Evolutionary conservation across 1,140 invertebrate species (phyloP).

Genomic region (Amyelois transitella): DNA sequence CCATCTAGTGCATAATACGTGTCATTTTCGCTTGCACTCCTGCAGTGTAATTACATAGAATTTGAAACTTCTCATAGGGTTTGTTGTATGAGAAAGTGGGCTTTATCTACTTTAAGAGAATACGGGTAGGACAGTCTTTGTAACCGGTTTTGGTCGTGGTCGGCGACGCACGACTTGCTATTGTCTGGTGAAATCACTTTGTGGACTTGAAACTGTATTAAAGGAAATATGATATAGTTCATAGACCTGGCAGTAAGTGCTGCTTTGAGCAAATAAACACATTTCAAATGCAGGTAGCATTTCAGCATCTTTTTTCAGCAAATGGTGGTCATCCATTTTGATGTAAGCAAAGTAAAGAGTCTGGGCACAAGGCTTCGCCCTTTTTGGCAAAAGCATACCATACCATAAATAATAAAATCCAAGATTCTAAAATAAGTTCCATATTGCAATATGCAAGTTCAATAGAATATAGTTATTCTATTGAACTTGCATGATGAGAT

Average conservation of each 20-base stretch:
- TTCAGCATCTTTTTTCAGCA: no score
- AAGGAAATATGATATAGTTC: constrained; percentile 12
- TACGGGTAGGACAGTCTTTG: constrained; percentile 16
- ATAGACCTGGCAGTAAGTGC: neutral
- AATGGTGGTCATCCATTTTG: no score
- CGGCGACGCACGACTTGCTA: constrained; percentile 34
- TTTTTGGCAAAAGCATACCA: no score
- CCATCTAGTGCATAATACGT: neutral
- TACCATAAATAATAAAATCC: no score
- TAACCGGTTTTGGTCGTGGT: constrained; percentile 39
- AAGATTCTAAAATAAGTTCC: no score
- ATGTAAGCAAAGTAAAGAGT: no score
- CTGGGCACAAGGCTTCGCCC: no score
- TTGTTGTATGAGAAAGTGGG: constrained; percentile 3
- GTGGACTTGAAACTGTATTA: constrained; percentile 22
- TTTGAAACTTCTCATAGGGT: neutral
- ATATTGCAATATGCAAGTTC: no score
- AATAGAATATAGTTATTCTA: no score
- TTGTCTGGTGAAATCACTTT: constrained; percentile 42
- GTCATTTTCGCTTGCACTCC: neutral
- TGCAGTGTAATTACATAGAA: neutral
- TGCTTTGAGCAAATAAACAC: neutral
- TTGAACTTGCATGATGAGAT: no score
- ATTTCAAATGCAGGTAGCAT: neutral
- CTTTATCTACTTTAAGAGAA: constrained; percentile 6